Base-by-base conservation (phyloP, 2,888 invertebrate genomes). In the Dicroscelio sp. region DNA sequence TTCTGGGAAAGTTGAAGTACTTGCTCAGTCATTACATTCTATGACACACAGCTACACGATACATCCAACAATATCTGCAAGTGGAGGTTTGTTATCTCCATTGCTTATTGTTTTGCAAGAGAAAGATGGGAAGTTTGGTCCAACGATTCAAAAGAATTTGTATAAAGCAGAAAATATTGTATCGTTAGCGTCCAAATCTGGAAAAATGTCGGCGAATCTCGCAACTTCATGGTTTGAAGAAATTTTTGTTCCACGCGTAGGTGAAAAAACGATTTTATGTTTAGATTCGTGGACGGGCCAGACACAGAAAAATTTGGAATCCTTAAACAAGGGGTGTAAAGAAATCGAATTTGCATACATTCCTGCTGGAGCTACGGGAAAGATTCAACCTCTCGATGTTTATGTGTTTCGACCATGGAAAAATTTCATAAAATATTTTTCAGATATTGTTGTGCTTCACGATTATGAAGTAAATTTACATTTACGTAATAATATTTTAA, bases 11-110 rank as follows among this genome's bases (percentile, higher is more conserved):
- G 82, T 83, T 55, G 82, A 71, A 83, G 14, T 30, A 38, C 4
- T 71, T 14, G 82, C 60, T 6, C 58, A 83, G 43, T 83, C 82
- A 12, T 14, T 83, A 35, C 30, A 83, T 71, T 83, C 82, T 12
- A 30, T 71, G 14, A 88, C 79, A 0, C 88, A 92, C 20, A 91
- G 88, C 20, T 93, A 90, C 67, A 92, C 89, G 14, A 91, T 91
- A 10, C 91, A 71, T 58, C 80, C 83, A 10, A 31, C 52, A 0
- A 43, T 86, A 48, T 86, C 73, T 27, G 75, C 76, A 58, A 78
- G 38, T 55, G 73, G 83, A 52, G 55, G 33, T 35, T 63, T 91
- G 38, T 43, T 48, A n/a, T 88, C 80, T 55, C 88, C 89, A 6
- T 69, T 93, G 20, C 65, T 88, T 38, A 80, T 87, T 23, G 78